Conservation (phyloP, 2,888 invertebrate genomes). For the Caenorhabditis becei region DNA sequence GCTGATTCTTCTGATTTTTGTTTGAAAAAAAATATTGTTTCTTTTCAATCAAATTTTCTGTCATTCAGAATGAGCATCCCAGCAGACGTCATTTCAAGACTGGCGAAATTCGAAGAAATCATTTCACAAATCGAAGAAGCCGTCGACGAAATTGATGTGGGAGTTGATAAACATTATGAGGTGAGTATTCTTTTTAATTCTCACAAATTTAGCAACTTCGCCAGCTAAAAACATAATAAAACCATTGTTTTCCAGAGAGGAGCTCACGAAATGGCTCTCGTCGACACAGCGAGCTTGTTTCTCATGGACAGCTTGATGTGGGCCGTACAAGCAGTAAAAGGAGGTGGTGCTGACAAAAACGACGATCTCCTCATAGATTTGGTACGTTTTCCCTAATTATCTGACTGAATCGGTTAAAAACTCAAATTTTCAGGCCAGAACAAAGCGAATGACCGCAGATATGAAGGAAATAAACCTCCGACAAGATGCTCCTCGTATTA, state of each 20-base stretch:
- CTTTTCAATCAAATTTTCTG: too few species aligned
- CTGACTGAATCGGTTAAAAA: too few species aligned
- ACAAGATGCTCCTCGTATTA: slow-evolving; percentile 56
- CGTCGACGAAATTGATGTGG: slow-evolving; percentile 48
- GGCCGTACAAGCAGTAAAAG: slow-evolving; percentile 52
- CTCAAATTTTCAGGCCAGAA: slow-evolving; percentile 38
- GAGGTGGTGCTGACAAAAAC: slow-evolving; percentile 53
- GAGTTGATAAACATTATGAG: slow-evolving; percentile 58
- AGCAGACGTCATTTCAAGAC: slow-evolving; percentile 43
- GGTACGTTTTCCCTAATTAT: slow-evolving; percentile 10
- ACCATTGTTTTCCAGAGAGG: slow-evolving; percentile 38
- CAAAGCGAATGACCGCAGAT: slow-evolving; percentile 44
- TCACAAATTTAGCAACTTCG: neutral
- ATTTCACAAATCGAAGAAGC: slow-evolving; percentile 53
- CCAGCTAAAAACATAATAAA: neutral
- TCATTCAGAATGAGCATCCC: slow-evolving; percentile 52
- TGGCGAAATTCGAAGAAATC: slow-evolving; percentile 42
- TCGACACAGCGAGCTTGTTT: slow-evolving; percentile 56
- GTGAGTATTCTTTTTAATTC: slow-evolving; percentile 12
- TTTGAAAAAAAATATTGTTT: too few species aligned
- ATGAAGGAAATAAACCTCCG: slow-evolving; percentile 57
- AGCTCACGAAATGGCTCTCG: slow-evolving; percentile 58
- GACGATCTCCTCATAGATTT: slow-evolving; percentile 52
- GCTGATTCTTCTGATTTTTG: too few species aligned
- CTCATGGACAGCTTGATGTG: slow-evolving; percentile 56